phyloP scores from a whole-genome alignment of 2,888 invertebrate genomes.

The Trichopoda pennipes region DNA sequence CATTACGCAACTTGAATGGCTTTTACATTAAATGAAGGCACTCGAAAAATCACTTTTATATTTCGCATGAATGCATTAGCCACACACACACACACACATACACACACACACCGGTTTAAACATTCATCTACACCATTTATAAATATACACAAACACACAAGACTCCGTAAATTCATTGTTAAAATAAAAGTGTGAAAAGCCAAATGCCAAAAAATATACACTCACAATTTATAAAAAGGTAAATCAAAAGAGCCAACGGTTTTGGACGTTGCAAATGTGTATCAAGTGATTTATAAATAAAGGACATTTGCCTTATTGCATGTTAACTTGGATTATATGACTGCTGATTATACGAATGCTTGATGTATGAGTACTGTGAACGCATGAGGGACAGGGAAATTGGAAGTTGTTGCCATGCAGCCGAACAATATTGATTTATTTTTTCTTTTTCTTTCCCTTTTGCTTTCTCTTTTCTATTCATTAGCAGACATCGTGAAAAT shows the following conservation, averaged over 20 bases:
- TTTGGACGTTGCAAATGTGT: slow-evolving; percentile 59
- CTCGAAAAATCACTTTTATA: slow-evolving; percentile 67
- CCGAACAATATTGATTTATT: slow-evolving; percentile 12
- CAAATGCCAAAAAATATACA: slow-evolving; percentile 47
- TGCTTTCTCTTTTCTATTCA: slow-evolving; percentile 35
- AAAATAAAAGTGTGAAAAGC: slow-evolving; percentile 53
- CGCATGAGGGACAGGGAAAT: slow-evolving; percentile 20
- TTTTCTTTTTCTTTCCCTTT: slow-evolving; percentile 16
- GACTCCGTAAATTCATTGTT: background rate
- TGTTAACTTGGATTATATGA: slow-evolving; percentile 51
- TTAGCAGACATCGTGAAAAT: slow-evolving; percentile 52
- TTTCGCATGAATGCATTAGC: slow-evolving; percentile 66
- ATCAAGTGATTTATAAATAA: slow-evolving; percentile 63
- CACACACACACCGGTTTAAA: no score
- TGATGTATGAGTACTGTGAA: slow-evolving; percentile 56
- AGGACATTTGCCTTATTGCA: slow-evolving; percentile 64
- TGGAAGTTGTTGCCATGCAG: slow-evolving; percentile 42
- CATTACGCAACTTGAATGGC: slow-evolving; percentile 39
- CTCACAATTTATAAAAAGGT: background rate
- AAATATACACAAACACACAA: background rate
- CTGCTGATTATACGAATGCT: slow-evolving; percentile 21
- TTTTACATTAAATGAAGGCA: slow-evolving; percentile 63
- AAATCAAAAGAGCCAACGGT: slow-evolving; percentile 45
- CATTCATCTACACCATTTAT: no score
- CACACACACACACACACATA: slow-evolving; percentile 25